These are phyloP conservation scores for Oxyscelio sp. DNA, from an alignment of 2,888 invertebrate species.

Conservation along the genomic window DNA sequence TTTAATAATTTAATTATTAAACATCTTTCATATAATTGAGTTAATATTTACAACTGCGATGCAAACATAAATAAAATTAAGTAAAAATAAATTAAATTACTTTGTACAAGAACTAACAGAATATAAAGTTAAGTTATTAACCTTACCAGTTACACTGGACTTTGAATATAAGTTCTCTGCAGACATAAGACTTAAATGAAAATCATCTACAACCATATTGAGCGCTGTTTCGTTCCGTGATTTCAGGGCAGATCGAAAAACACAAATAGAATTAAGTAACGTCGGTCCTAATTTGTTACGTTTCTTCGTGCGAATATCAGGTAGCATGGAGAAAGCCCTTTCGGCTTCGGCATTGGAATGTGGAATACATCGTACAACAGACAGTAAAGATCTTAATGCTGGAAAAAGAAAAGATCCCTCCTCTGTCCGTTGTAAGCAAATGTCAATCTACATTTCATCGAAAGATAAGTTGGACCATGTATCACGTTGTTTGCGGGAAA, in stretches of 20 bases:
- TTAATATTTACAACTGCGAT: no score
- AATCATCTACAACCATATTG: constrained; percentile 7
- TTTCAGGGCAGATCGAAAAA: constrained; percentile 35
- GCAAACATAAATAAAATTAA: no score
- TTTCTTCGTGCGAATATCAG: constrained; percentile 31
- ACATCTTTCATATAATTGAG: no score
- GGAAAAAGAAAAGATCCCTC: constrained; percentile 15
- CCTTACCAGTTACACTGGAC: neutral
- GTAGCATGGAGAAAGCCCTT: constrained; percentile 49
- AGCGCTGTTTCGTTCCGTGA: neutral
- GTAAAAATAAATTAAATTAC: no score
- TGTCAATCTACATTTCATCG: constrained; percentile 55
- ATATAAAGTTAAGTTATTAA: constrained; percentile 5
- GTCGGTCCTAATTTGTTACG: constrained; percentile 1
- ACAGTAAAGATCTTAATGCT: neutral
- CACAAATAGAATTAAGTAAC: constrained; percentile 39
- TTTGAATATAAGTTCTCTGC: neutral
- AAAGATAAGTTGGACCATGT: constrained; percentile 22
- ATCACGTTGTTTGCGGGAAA: neutral
- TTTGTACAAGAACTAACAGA: no score
- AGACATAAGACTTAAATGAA: neutral
- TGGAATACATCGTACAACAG: constrained; percentile 21
- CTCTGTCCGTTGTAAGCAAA: neutral
- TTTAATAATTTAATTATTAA: no score
- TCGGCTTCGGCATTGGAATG: constrained; percentile 52